These are phyloP conservation scores for Streptopelia turtur DNA, from an alignment of 2,797 vertebrate species.

Conservation along the genomic window DNA sequence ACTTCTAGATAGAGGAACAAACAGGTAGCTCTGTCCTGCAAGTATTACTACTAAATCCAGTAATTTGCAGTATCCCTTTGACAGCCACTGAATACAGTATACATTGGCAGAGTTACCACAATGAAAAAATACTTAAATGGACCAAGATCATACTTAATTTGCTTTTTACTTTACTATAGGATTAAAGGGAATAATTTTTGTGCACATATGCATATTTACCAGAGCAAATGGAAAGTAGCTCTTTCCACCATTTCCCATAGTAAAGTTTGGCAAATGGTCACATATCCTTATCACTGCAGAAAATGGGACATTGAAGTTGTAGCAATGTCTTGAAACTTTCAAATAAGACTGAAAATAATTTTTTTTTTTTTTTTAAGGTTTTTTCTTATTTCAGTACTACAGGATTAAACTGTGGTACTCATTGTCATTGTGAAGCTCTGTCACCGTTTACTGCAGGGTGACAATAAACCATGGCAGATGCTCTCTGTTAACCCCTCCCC, in stretches of 20 bases:
- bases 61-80: background rate
- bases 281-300: background rate
- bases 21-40: background rate
- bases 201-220: background rate
- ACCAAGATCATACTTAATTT: background rate
- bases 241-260: background rate
- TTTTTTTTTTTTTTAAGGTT: background rate
- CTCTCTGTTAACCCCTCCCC: too few species aligned
- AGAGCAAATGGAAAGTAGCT: background rate
- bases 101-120: background rate
- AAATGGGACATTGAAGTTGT: background rate
- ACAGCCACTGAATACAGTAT: background rate
- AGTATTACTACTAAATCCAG: background rate
- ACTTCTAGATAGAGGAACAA: background rate
- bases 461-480: too few species aligned
- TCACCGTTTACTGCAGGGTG: too few species aligned
- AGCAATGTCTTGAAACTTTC: background rate
- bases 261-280: background rate
- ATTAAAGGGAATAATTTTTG: background rate
- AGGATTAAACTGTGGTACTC: background rate
- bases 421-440: background rate
- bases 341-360: background rate
- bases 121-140: background rate
- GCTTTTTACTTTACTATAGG: background rate
- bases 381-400: background rate